Conservation (phyloP, 2,888 invertebrate genomes). For the Microctonus hyperodae region DNA sequence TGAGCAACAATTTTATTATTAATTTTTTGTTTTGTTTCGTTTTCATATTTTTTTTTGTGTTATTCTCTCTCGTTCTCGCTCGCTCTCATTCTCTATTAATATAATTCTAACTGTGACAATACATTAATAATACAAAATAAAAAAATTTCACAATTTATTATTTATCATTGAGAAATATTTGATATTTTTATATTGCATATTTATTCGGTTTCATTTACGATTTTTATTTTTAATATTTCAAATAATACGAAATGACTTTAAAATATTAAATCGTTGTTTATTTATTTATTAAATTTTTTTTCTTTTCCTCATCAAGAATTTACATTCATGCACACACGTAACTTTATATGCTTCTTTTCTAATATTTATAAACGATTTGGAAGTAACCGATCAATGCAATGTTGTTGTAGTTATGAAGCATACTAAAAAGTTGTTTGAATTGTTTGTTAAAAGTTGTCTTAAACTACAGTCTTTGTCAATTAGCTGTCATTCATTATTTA, state of each 20-base stretch:
- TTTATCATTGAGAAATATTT: slow-evolving; percentile 20
- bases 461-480: slow-evolving; percentile 60
- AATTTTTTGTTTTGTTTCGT: slow-evolving; percentile 32
- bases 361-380: slow-evolving; percentile 47
- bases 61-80: slow-evolving; percentile 3
- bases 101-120: slow-evolving; percentile 31
- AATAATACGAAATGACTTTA: not conserved
- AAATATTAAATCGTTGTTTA: slow-evolving; percentile 24
- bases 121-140: slow-evolving; percentile 35
- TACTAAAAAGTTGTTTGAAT: slow-evolving; percentile 49
- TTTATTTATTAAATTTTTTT: not conserved
- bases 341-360: slow-evolving; percentile 2
- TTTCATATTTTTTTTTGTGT: slow-evolving; percentile 34
- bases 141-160: slow-evolving; percentile 27
- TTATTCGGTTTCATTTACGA: not conserved
- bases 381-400: slow-evolving; percentile 45
- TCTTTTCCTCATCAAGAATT: slow-evolving; percentile 11
- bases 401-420: slow-evolving; percentile 40
- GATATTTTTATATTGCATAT: slow-evolving; percentile 7
- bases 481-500: slow-evolving; percentile 46
- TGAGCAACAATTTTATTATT: slow-evolving; percentile 54
- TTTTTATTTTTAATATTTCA: not conserved
- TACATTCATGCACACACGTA: not conserved
- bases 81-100: slow-evolving; percentile 12
- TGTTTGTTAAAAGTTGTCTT: slow-evolving; percentile 59